Evolutionary conservation across 2,113 vertebrate species (phyloP).

Genomic region (Saguinus midas): DNA sequence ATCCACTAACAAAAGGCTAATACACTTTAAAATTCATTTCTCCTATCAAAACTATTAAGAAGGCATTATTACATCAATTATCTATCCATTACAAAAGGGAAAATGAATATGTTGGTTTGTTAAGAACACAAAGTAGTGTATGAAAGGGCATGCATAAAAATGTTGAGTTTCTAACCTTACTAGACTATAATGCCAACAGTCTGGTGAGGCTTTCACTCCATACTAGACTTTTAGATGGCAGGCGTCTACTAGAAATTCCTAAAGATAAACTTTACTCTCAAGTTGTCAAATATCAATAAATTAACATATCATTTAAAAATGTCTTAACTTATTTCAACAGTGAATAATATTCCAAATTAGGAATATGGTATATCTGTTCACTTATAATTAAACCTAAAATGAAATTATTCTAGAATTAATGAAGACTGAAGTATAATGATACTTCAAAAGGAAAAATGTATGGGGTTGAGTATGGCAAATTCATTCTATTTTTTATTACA

Average conservation of each 20-base stretch:
- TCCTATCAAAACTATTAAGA: neutral
- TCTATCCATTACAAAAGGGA: neutral
- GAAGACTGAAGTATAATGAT: neutral
- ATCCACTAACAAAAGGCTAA: neutral
- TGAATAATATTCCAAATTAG: neutral
- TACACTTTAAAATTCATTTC: neutral
- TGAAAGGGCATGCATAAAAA: neutral
- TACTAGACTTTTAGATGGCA: neutral
- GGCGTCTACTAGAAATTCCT: neutral
- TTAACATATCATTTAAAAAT: neutral
- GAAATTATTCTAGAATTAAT: neutral
- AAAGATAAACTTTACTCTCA: neutral
- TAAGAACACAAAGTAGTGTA: neutral
- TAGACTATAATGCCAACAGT: no score
- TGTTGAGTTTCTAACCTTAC: neutral
- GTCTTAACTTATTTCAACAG: neutral
- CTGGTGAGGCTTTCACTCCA: neutral
- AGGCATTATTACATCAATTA: neutral
- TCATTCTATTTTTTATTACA: neutral
- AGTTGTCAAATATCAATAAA: neutral
- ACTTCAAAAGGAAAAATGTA: slow-evolving; percentile 1
- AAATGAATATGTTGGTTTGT: neutral
- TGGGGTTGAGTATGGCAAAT: neutral
- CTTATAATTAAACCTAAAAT: neutral
- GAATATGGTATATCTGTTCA: neutral